These are phyloP conservation scores for Condylura cristata DNA, from an alignment of 2,113 vertebrate genomes.

Conservation along the genomic window DNA sequence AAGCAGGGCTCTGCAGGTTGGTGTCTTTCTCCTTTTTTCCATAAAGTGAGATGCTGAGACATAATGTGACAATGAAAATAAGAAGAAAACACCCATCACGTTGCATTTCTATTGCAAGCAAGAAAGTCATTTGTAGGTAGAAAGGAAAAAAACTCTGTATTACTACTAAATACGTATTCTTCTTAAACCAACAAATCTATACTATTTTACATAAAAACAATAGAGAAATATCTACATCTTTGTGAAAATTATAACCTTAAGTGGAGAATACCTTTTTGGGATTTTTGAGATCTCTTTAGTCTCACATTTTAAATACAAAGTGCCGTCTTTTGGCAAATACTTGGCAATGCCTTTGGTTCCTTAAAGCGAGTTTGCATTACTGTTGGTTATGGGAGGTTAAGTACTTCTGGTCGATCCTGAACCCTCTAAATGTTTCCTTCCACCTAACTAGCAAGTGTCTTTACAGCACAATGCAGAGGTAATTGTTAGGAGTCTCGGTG, in stretches of 20 bases:
- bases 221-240: conserved; percentile 86
- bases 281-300: conserved; percentile 75
- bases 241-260: conserved; percentile 78
- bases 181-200: conserved; percentile 80
- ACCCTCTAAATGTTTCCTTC: conserved; percentile 69
- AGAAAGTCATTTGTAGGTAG: conserved; percentile 68
- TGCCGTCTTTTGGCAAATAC: conserved; percentile 86
- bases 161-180: conserved; percentile 77
- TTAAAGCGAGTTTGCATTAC: conserved; percentile 76
- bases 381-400: conserved; percentile 80
- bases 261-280: conserved; percentile 77
- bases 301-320: conserved; percentile 83
- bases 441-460: conserved; percentile 51
- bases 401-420: conserved; percentile 78
- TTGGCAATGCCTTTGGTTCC: conserved; percentile 87
- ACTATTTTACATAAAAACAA: conserved; percentile 84
- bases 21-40: conserved; percentile 78
- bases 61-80: conserved; percentile 82
- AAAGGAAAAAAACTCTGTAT: conserved; percentile 72
- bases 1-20: conserved; percentile 78
- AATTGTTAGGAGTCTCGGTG: conserved; percentile 65
- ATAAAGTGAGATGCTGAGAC: conserved; percentile 90
- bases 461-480: conserved; percentile 70
- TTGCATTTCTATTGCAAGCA: conserved; percentile 83
- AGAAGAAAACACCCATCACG: conserved; percentile 80